phyloP scores from a whole-genome alignment of 2,888 invertebrate species.

The Aquatica leii region DNA sequence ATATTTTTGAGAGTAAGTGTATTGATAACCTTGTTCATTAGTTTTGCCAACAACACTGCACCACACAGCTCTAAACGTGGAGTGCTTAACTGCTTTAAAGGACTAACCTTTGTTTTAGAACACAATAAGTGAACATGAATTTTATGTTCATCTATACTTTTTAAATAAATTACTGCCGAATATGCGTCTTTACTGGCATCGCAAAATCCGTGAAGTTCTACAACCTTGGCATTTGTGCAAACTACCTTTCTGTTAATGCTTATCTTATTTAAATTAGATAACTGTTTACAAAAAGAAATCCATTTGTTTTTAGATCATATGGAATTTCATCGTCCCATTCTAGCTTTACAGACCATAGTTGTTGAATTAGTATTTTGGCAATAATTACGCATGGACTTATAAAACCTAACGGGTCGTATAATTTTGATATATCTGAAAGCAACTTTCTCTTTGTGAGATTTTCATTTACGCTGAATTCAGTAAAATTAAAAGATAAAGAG shows the following conservation, averaged over 20 bases:
- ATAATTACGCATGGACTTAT: background rate
- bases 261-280: background rate
- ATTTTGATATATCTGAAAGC: no score
- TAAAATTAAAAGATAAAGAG: no score
- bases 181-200: slow-evolving; percentile 41
- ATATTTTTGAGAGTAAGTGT: slow-evolving; percentile 16
- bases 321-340: background rate
- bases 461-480: slow-evolving; percentile 8
- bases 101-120: slow-evolving; percentile 43
- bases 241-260: background rate
- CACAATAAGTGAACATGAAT: slow-evolving; percentile 31
- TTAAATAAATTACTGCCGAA: slow-evolving; percentile 43
- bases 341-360: background rate
- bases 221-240: background rate
- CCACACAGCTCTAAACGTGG: slow-evolving; percentile 41
- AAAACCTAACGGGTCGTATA: slow-evolving; percentile 3
- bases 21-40: slow-evolving; percentile 21
- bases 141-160: slow-evolving; percentile 16
- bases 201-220: slow-evolving; percentile 41
- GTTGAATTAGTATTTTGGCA: background rate
- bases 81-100: slow-evolving; percentile 32
- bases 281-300: background rate
- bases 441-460: background rate
- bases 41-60: slow-evolving; percentile 34
- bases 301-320: background rate